Percentiles rank a stretch among this genome's conserved stretches.
These are phyloP conservation scores for Ginglymostoma cirratum DNA, from an alignment of 2,113 vertebrate genomes.

Conservation along the genomic window DNA sequence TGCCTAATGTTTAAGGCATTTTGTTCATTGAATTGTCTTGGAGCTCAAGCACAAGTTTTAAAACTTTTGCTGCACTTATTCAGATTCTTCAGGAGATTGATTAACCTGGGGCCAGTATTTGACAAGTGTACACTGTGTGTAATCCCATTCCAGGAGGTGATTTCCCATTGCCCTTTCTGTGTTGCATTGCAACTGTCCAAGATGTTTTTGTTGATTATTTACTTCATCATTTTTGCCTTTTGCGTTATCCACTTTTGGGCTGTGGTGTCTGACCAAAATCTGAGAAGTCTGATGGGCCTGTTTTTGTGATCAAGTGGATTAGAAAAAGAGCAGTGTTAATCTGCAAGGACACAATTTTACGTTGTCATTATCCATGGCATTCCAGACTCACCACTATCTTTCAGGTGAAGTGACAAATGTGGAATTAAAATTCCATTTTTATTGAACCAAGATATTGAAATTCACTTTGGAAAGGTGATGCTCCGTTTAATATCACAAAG, in stretches of 20 bases:
- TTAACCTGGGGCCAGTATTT: not conserved
- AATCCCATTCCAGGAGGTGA: not conserved
- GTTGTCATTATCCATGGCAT: not conserved
- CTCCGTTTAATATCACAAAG: not conserved
- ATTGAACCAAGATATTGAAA: not conserved
- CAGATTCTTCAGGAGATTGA: not conserved
- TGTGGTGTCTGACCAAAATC: not conserved
- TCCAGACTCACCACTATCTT: not conserved
- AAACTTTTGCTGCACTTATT: not conserved
- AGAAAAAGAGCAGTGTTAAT: not conserved
- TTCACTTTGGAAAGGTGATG: not conserved
- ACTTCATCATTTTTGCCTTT: not conserved
- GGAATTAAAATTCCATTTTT: not conserved
- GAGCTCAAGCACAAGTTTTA: not conserved
- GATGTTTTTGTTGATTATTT: not conserved
- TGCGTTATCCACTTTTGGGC: not conserved
- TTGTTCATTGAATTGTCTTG: not conserved
- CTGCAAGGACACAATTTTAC: not conserved
- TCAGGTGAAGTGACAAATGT: not conserved
- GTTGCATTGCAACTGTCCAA: not conserved
- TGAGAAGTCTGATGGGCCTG: not conserved
- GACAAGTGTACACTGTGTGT: not conserved
- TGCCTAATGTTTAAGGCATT: not conserved
- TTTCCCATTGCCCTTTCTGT: not conserved
- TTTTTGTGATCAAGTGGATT: not conserved